Conservation (phyloP, 2,888 invertebrate species). For the Caenorhabditis doughertyi region DNA sequence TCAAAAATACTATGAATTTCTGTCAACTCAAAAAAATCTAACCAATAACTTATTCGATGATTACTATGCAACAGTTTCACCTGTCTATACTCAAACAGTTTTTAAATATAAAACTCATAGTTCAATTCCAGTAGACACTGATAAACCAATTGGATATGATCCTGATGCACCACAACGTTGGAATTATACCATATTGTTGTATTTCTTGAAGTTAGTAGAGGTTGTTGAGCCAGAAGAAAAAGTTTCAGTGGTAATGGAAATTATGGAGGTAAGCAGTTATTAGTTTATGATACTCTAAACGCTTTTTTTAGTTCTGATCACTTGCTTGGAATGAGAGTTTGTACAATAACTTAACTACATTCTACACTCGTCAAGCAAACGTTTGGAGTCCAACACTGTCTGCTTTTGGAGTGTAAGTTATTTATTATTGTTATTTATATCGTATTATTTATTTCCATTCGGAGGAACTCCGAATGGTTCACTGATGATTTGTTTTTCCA, state of each 20-base stretch:
- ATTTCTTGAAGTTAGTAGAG: conserved; percentile 51
- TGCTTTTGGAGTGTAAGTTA: conserved; percentile 54
- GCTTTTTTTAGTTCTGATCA: conserved; percentile 42
- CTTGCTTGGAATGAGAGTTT: conserved; percentile 40
- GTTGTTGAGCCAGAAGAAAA: conserved; percentile 54
- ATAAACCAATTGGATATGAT: conserved; percentile 30
- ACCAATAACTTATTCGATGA: conserved; percentile 19
- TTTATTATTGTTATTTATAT: no score
- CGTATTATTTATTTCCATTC: no score
- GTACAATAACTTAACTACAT: conserved; percentile 3
- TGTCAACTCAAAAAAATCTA: conserved; percentile 11
- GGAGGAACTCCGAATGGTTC: no score
- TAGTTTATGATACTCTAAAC: background rate
- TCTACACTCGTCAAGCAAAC: conserved; percentile 33
- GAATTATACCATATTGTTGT: conserved; percentile 50
- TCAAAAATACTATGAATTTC: conserved; percentile 13
- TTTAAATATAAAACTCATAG: background rate
- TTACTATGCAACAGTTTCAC: conserved; percentile 35
- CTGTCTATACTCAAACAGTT: conserved; percentile 31
- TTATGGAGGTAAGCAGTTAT: conserved; percentile 49
- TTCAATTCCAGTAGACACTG: conserved; percentile 14
- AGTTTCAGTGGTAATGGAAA: conserved; percentile 55
- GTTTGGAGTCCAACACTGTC: conserved; percentile 59
- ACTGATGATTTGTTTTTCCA: no score
- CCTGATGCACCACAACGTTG: conserved; percentile 17